Conservation (phyloP, 2,888 invertebrate genomes). For the Ophion slaviceki region DNA sequence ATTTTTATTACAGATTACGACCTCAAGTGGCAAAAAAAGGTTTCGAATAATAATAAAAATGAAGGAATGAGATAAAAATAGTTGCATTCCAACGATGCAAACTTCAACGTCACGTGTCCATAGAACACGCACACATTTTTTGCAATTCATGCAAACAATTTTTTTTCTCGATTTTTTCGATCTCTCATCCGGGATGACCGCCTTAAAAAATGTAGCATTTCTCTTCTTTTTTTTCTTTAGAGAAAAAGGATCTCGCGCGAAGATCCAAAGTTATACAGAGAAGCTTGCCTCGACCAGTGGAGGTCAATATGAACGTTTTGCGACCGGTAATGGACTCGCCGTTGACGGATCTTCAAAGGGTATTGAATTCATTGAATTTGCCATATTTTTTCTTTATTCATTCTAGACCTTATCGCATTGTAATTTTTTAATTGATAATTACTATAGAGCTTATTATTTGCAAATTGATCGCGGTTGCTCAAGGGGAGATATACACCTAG, state of each 20-base stretch:
- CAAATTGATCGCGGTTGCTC: no score
- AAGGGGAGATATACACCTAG: no score
- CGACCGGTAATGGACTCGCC: slow-evolving; percentile 91
- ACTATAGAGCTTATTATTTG: no score
- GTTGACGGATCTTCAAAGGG: slow-evolving; percentile 93
- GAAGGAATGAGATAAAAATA: no score
- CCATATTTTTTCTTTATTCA: neutral
- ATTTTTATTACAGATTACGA: no score
- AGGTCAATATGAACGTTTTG: slow-evolving; percentile 93
- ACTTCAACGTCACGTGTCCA: no score
- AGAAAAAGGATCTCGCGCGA: slow-evolving; percentile 88
- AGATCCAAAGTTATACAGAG: slow-evolving; percentile 95
- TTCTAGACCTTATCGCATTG: neutral
- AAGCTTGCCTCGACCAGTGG: slow-evolving; percentile 89
- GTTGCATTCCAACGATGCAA: no score
- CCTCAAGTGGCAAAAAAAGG: no score
- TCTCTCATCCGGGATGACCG: no score
- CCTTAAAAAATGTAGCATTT: neutral
- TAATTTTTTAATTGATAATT: no score
- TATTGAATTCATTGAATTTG: slow-evolving; percentile 69
- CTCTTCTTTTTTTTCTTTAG: slow-evolving; percentile 79
- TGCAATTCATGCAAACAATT: neutral
- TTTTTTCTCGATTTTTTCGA: neutral
- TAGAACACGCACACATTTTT: no score
- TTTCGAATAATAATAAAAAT: no score